phyloP scores from a whole-genome alignment of 1,140 invertebrate species.

The Aphaenogaster rudis region DNA sequence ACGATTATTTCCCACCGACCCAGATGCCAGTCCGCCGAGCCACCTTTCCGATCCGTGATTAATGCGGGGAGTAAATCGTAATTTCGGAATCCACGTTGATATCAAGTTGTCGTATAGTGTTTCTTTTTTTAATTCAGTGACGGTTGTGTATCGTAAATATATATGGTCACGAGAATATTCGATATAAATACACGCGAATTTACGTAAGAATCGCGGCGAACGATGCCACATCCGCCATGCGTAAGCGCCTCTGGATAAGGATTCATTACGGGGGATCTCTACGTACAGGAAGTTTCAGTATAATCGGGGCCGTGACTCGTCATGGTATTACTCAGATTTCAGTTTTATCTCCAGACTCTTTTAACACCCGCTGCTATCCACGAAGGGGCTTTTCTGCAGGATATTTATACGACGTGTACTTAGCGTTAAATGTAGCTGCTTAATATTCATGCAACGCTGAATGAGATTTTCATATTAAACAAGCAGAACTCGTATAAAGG shows the following conservation, averaged over 20 bases:
- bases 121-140: neutral
- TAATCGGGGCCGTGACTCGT: slow-evolving; percentile 63
- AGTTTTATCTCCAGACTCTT: slow-evolving; percentile 59
- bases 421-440: slow-evolving; percentile 23
- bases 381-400: neutral
- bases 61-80: neutral
- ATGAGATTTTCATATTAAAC: slow-evolving; percentile 38
- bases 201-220: slow-evolving; percentile 41
- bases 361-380: slow-evolving; percentile 16
- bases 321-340: slow-evolving; percentile 55
- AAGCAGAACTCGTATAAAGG: neutral
- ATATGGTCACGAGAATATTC: neutral
- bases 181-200: slow-evolving; percentile 37
- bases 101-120: neutral
- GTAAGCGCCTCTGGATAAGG: slow-evolving; percentile 65
- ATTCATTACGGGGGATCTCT: slow-evolving; percentile 44
- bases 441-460: slow-evolving; percentile 23
- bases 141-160: neutral
- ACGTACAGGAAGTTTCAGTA: slow-evolving; percentile 54
- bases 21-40: slow-evolving; percentile 3
- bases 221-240: slow-evolving; percentile 64
- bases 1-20: slow-evolving; percentile 54
- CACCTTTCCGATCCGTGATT: neutral
- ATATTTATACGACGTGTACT: slow-evolving; percentile 24
- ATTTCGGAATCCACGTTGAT: neutral